Evolutionary conservation across 2,797 vertebrate genomes (phyloP).

Genomic region (Aphelocoma californica): DNA sequence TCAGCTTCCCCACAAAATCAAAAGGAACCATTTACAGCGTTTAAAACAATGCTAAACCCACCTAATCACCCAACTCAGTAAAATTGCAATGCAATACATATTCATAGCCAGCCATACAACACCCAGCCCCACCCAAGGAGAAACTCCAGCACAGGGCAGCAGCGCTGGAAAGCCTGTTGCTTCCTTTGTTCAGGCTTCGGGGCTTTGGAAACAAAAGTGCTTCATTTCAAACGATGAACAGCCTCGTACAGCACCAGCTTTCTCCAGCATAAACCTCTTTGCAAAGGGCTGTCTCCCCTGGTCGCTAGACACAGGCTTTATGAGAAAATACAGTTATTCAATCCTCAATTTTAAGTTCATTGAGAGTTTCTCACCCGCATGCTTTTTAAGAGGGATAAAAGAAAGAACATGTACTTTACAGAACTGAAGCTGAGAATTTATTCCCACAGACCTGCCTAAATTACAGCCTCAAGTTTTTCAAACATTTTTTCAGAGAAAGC

Average conservation of each 20-base stretch:
- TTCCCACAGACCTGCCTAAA: background rate
- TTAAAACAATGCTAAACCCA: background rate
- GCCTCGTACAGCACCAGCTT: background rate
- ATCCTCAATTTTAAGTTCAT: background rate
- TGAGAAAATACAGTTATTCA: background rate
- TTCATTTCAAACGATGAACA: background rate
- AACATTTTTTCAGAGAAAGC: background rate
- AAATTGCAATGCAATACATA: background rate
- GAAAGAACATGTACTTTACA: background rate
- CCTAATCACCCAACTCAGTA: background rate
- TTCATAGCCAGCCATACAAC: background rate
- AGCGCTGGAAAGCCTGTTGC: background rate
- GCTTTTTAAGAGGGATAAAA: background rate
- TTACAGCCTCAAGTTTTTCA: background rate
- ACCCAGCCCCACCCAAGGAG: background rate
- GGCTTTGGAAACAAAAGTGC: background rate
- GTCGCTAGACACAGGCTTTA: background rate
- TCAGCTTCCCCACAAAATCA: conserved; percentile 5
- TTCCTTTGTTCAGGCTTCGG: background rate
- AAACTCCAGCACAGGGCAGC: background rate
- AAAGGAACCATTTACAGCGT: background rate
- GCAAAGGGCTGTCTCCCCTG: background rate
- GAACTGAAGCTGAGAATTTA: background rate
- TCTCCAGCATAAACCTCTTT: background rate
- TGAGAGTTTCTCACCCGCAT: background rate